Evolutionary conservation across 2,797 vertebrate species (phyloP).

Genomic region (Gymnodraco acuticeps): DNA sequence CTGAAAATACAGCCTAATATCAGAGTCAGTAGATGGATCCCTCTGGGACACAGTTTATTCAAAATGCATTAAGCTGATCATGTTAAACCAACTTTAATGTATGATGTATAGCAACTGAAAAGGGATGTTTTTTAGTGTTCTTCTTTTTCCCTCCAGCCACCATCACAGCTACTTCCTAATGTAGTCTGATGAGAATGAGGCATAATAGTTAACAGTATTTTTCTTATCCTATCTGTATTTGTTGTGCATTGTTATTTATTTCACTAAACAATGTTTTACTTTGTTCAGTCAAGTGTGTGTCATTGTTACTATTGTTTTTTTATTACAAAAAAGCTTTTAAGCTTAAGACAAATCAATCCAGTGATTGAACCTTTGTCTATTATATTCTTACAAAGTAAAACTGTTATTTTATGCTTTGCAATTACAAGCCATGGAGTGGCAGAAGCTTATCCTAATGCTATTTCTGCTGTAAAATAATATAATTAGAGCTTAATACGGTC

Average conservation of each 20-base stretch:
- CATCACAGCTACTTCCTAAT: not conserved
- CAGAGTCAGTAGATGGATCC: not conserved
- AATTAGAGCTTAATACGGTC: conserved; percentile 37
- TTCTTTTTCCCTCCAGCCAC: conserved; percentile 3
- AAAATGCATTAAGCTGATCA: not conserved
- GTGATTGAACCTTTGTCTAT: conserved; percentile 21
- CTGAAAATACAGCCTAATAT: not conserved
- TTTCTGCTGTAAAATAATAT: conserved; percentile 4
- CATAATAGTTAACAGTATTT: not conserved
- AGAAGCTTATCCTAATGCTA: conserved; percentile 20
- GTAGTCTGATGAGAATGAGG: not conserved
- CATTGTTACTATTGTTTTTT: conserved; percentile 31
- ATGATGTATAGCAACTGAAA: not conserved
- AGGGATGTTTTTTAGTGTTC: not conserved
- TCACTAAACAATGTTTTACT: not conserved
- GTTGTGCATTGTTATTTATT: not conserved
- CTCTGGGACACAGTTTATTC: not conserved
- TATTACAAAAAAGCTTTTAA: conserved; percentile 15
- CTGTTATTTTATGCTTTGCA: not conserved
- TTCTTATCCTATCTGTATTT: not conserved
- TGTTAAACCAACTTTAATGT: not conserved
- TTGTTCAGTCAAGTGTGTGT: conserved; percentile 8
- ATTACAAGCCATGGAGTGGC: conserved; percentile 16
- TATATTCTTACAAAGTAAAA: conserved; percentile 2
- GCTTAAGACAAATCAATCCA: conserved; percentile 5